Evolutionary conservation across 2,888 invertebrate species (phyloP).

Genomic region (Dione juno): DNA sequence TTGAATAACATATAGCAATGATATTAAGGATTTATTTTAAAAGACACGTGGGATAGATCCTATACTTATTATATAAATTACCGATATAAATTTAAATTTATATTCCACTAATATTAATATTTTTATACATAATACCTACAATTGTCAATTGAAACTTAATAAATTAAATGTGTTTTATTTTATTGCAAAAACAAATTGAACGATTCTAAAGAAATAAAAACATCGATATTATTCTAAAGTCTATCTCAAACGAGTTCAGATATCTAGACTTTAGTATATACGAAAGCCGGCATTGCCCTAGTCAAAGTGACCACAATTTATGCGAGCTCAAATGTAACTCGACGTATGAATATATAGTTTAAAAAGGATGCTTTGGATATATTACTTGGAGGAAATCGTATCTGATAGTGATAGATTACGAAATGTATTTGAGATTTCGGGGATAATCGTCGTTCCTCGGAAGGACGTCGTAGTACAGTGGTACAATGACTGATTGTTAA

Average conservation of each 20-base stretch:
- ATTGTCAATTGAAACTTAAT: no score
- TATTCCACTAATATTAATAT: no score
- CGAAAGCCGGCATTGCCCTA: slow-evolving; percentile 22
- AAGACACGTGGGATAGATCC: no score
- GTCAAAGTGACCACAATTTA: slow-evolving; percentile 39
- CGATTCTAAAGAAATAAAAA: neutral
- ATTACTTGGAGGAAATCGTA: slow-evolving; percentile 2
- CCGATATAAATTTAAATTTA: no score
- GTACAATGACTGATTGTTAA: no score
- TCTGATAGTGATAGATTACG: slow-evolving; percentile 8
- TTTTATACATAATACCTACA: no score
- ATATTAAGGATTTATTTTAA: no score
- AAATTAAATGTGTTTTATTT: neutral
- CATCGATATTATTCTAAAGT: slow-evolving; percentile 29
- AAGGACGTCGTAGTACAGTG: no score
- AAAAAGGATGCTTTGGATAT: slow-evolving; percentile 9
- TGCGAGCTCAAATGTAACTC: slow-evolving; percentile 33
- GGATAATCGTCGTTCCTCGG: no score
- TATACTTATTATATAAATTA: no score
- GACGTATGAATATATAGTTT: slow-evolving; percentile 26
- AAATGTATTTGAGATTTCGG: neutral
- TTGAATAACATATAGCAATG: no score
- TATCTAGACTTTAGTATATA: slow-evolving; percentile 32
- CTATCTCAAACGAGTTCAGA: slow-evolving; percentile 22
- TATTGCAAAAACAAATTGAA: neutral